Evolutionary conservation across 2,888 invertebrate genomes (phyloP).

Genomic region (Mantis religiosa): DNA sequence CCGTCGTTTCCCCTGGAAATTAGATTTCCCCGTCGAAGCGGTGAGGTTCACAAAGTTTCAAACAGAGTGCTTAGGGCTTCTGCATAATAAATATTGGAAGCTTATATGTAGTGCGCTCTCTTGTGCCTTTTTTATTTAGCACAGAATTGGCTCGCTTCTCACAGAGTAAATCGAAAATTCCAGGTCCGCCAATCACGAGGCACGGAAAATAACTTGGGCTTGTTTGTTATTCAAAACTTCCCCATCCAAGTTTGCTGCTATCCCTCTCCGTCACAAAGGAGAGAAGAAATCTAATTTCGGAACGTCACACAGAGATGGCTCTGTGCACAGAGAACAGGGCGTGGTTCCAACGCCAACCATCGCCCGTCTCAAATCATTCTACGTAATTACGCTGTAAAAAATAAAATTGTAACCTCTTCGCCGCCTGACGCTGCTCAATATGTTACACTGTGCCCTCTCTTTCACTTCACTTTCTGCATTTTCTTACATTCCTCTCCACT

Average conservation of each 20-base stretch:
- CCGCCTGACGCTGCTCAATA: neutral
- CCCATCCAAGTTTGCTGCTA: neutral
- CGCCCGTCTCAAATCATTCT: neutral
- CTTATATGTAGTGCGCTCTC: neutral
- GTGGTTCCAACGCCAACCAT: neutral
- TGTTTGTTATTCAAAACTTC: slow-evolving; percentile 7
- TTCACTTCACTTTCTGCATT: neutral
- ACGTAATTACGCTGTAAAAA: neutral
- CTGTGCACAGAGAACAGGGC: neutral
- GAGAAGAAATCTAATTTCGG: neutral
- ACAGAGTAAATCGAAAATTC: neutral
- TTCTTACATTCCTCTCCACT: too few relatives aligned
- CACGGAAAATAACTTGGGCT: slow-evolving; percentile 3
- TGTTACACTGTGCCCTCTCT: neutral
- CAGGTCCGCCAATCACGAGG: slow-evolving; percentile 6
- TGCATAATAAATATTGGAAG: slow-evolving; percentile 25
- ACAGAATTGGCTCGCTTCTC: neutral
- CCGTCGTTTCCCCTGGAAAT: slow-evolving; percentile 26
- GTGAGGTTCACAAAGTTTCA: slow-evolving; percentile 11
- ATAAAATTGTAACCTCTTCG: neutral
- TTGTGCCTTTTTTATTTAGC: neutral
- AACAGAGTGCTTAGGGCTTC: slow-evolving; percentile 29
- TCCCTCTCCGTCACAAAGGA: neutral
- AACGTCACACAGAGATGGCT: neutral
- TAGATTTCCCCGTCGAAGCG: slow-evolving; percentile 23